phyloP scores from a whole-genome alignment of 2,113 vertebrate genomes.

The Spea bombifrons region DNA sequence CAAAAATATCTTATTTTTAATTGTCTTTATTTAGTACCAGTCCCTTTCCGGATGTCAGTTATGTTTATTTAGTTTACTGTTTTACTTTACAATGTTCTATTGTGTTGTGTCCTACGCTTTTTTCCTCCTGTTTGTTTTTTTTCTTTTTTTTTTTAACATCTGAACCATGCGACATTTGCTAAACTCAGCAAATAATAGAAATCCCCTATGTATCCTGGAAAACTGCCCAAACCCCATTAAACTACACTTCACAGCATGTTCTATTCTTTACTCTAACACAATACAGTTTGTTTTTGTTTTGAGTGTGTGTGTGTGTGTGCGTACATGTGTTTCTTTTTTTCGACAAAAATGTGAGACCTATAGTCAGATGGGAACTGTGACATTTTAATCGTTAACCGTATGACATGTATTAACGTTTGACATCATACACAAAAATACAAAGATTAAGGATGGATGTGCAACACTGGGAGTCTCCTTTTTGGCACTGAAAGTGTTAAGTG shows the following conservation, averaged over 20 bases:
- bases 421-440: not conserved
- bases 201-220: conserved; percentile 12
- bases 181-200: conserved; percentile 36
- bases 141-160: not conserved
- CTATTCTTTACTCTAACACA: not conserved
- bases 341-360: not conserved
- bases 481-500: too few species aligned
- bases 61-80: not conserved
- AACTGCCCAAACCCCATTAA: conserved; percentile 9
- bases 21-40: too few species aligned
- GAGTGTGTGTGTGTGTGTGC: too few species aligned
- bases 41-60: not conserved
- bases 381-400: conserved; percentile 16
- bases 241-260: conserved; percentile 8
- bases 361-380: not conserved
- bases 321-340: too few species aligned
- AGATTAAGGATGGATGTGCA: too few species aligned
- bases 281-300: not conserved
- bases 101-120: not conserved
- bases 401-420: conserved; percentile 9
- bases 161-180: conserved; percentile 26
- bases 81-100: not conserved
- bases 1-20: not conserved
- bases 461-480: too few species aligned
- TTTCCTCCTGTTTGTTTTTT: not conserved